phyloP scores from a whole-genome alignment of 2,113 vertebrate genomes.

The Dipodomys merriami region DNA sequence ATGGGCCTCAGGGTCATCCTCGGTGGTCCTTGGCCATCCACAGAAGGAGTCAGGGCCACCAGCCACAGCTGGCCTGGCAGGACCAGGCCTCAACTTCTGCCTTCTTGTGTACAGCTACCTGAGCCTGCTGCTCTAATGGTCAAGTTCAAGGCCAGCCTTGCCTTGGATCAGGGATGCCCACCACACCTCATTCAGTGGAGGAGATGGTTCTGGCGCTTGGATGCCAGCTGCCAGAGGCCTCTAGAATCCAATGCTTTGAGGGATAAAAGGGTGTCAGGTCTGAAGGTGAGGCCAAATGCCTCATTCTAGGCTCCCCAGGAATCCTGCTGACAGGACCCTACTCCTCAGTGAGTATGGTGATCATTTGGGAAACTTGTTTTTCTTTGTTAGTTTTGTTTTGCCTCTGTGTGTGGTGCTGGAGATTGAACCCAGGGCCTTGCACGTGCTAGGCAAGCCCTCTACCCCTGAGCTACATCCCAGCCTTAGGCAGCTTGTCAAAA shows the following conservation, averaged over 20 bases:
- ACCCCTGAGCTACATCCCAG: neutral
- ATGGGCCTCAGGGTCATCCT: constrained; percentile 82
- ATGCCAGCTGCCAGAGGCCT: neutral
- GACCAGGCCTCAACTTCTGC: constrained; percentile 26
- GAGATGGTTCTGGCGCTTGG: neutral
- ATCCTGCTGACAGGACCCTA: neutral
- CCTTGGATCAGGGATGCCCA: neutral
- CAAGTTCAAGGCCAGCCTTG: neutral
- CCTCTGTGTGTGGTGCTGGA: neutral
- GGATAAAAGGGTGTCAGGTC: neutral
- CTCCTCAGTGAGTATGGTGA: too few relatives aligned
- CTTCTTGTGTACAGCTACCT: neutral
- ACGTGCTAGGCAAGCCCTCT: neutral
- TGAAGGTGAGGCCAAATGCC: neutral
- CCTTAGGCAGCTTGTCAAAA: neutral
- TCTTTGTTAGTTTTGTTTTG: too few relatives aligned
- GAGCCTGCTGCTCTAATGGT: neutral
- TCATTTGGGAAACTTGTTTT: neutral
- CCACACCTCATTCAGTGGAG: neutral
- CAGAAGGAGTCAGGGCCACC: constrained; percentile 28
- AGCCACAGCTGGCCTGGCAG: neutral
- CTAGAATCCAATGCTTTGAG: neutral
- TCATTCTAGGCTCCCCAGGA: neutral
- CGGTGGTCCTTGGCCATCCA: neutral
- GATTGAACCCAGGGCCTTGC: neutral